Base-by-base conservation (phyloP, 2,113 vertebrate species). In the Malurus alboscapulatus region DNA sequence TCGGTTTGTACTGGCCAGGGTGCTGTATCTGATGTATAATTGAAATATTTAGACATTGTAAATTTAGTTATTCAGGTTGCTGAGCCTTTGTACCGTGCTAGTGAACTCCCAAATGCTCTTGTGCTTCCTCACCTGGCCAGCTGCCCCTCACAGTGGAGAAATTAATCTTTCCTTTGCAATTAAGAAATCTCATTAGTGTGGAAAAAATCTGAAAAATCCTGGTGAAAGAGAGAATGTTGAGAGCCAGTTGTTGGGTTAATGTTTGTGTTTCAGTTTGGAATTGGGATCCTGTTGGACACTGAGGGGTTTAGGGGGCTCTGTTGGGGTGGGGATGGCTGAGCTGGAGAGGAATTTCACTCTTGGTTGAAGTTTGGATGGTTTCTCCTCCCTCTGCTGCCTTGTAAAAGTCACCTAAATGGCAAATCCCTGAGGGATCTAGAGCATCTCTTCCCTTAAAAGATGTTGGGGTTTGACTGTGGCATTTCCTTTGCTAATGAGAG, bases 1-100 rank as follows among this genome's bases (percentile, higher is more conserved):
- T 86, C 4, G 7, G 82, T 94, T 94, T 93, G 61, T 88, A 93
- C 47, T 50, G 92, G 73, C 73, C 91, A 78, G 63, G 50, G 42
- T 84, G 40, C 51, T 74, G 19, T 79, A 22, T 67, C 80, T 84
- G 66, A 73, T 34, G n/a, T 68, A 16, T 19, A 76, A 57, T 34
- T 93, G 53, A 71, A 78, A 13, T 66, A 18, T 29, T 42, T 42
- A 40, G 84, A 29, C 14, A 8, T 57, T 76, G 34, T 3, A 4
- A 38, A 38, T 38, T 10, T 38, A 38, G 38, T 4, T 38, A 38
- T 38, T 38, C 29, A 48, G 47, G 59, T 30, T 45, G 30, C 42
- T 36, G 17, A 15, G 15, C 17, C 8, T 63, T 57, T 82, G 66
- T 47, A 72, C 38, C 1, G 1, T 10, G 14, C 20, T 62, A 7